Evolutionary conservation across 1,140 invertebrate genomes (phyloP).

Genomic region (Ips typographus): DNA sequence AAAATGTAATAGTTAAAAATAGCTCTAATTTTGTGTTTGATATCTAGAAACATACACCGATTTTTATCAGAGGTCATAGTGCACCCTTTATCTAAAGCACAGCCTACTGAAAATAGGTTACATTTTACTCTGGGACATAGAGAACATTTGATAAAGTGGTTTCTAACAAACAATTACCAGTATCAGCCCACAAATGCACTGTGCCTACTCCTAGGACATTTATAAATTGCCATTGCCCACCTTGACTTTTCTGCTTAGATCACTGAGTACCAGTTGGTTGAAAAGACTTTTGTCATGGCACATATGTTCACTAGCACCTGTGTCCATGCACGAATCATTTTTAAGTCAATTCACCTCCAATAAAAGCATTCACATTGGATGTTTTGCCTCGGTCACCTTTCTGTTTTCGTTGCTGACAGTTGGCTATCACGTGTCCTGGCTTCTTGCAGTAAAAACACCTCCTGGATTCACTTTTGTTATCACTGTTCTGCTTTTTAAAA

Average conservation of each 20-base stretch:
- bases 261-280: background rate
- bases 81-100: background rate
- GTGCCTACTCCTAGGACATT: no score
- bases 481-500: slow-evolving; percentile 3
- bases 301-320: background rate
- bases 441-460: slow-evolving; percentile 11
- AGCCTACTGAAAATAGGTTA: background rate
- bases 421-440: background rate
- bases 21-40: background rate
- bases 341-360: background rate
- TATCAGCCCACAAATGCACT: no score
- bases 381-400: background rate
- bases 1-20: background rate
- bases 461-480: background rate
- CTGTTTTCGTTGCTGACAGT: background rate
- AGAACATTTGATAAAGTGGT: slow-evolving; percentile 4
- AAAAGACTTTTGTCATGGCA: background rate
- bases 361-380: background rate
- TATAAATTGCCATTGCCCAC: slow-evolving; percentile 5
- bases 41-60: background rate
- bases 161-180: background rate
- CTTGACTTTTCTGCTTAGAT: background rate
- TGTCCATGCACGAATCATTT: no score
- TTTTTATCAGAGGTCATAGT: background rate
- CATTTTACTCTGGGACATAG: slow-evolving; percentile 1